These are phyloP conservation scores for Spondyliosoma cantharus DNA, from an alignment of 2,797 vertebrate species.

Conservation along the genomic window DNA sequence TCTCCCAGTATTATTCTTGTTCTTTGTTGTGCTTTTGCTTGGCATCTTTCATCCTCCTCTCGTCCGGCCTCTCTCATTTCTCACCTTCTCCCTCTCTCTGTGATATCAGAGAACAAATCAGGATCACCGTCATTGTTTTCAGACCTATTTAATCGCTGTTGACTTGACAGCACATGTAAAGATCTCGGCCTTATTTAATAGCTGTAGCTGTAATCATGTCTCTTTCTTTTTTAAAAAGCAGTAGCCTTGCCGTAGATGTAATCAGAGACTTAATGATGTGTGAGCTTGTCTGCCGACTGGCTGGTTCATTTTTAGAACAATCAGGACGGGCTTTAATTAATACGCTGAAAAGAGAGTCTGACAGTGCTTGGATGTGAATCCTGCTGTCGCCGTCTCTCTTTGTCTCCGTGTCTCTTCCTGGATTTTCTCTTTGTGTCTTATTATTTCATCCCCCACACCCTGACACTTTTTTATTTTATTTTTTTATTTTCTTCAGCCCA, in stretches of 20 bases:
- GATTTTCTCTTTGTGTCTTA: background rate
- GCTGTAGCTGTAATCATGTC: constrained; percentile 65
- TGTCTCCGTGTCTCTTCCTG: background rate
- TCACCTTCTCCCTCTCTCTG: background rate
- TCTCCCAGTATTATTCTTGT: constrained; percentile 18
- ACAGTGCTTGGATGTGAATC: constrained; percentile 61
- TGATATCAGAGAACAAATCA: constrained; percentile 57
- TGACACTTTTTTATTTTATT: background rate
- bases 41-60: constrained; percentile 6
- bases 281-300: constrained; percentile 63
- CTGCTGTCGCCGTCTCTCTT: constrained; percentile 28
- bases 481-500: background rate
- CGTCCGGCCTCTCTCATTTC: constrained; percentile 18
- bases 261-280: constrained; percentile 74
- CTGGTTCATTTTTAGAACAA: constrained; percentile 73
- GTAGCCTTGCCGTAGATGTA: constrained; percentile 63
- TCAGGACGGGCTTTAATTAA: constrained; percentile 70
- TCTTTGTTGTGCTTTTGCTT: constrained; percentile 11
- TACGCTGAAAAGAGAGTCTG: constrained; percentile 53
- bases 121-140: constrained; percentile 51
- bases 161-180: constrained; percentile 68
- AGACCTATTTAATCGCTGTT: constrained; percentile 62
- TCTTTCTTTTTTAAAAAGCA: constrained; percentile 29
- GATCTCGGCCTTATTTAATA: constrained; percentile 70
- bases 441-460: constrained; percentile 16